Percentiles rank a stretch among this genome's conserved stretches.
These are phyloP conservation scores for Cyphomyrus discorhynchus DNA, from an alignment of 2,113 vertebrate genomes.

Conservation along the genomic window DNA sequence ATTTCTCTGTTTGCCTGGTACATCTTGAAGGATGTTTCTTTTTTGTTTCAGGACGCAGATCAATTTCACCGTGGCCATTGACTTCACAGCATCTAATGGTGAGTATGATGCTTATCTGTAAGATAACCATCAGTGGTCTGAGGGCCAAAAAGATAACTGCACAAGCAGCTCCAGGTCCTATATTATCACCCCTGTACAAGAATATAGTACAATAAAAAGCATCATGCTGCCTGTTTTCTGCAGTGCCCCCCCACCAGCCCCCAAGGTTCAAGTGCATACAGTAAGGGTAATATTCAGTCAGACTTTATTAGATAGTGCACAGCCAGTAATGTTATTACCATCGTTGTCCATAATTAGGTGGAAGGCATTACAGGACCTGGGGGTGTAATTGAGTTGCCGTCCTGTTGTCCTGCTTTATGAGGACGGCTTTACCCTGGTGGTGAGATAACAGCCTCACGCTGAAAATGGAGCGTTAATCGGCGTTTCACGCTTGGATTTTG, in stretches of 20 bases:
- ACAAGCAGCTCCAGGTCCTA: background rate
- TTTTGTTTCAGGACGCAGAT: conserved; percentile 86
- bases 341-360: background rate
- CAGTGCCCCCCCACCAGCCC: background rate
- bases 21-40: conserved; percentile 23
- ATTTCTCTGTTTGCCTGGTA: background rate
- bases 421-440: background rate
- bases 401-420: background rate
- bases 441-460: background rate
- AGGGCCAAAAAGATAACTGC: background rate
- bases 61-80: conserved; percentile 98
- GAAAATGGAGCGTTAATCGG: background rate
- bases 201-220: background rate
- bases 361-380: background rate
- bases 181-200: background rate
- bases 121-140: background rate
- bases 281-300: conserved; percentile 5
- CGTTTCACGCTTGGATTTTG: background rate
- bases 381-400: background rate
- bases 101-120: conserved; percentile 47
- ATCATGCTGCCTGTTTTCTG: background rate
- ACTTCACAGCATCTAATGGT: conserved; percentile 98
- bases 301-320: background rate
- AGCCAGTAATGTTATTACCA: background rate
- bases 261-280: background rate